phyloP scores from a whole-genome alignment of 2,113 vertebrate species.

The Sander vitreus region DNA sequence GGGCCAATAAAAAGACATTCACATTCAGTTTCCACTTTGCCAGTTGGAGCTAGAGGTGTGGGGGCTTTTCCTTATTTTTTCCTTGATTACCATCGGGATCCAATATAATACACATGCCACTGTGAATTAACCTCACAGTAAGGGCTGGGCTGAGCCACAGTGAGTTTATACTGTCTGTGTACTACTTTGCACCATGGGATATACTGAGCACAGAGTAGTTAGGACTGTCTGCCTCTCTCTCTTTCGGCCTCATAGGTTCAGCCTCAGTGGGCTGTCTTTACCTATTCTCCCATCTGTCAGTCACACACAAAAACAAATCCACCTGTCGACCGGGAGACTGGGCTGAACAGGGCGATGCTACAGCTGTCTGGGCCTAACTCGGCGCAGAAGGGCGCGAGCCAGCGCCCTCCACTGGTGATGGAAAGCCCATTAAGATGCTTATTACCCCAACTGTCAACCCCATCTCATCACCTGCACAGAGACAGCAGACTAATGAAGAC shows the following conservation, averaged over 20 bases:
- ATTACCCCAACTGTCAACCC: constrained; percentile 75
- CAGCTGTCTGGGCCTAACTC: constrained; percentile 75
- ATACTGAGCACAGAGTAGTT: constrained; percentile 70
- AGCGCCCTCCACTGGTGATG: constrained; percentile 81
- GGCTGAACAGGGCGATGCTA: constrained; percentile 63
- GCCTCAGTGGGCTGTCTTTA: constrained; percentile 84
- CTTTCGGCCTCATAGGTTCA: constrained; percentile 79
- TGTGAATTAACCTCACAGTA: constrained; percentile 68
- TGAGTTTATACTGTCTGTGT: constrained; percentile 65
- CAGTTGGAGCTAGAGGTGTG: constrained; percentile 14
- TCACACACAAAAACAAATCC: constrained; percentile 84
- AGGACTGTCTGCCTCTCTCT: constrained; percentile 71
- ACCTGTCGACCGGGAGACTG: constrained; percentile 79
- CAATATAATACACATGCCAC: constrained; percentile 75
- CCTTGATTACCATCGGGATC: constrained; percentile 73
- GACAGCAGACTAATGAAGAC: constrained; percentile 70
- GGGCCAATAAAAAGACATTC: constrained; percentile 37
- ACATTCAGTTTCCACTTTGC: constrained; percentile 29
- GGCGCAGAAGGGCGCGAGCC: constrained; percentile 54
- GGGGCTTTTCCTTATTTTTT: constrained; percentile 66
- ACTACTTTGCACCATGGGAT: constrained; percentile 58
- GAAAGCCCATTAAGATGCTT: constrained; percentile 78
- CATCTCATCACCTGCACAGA: constrained; percentile 69
- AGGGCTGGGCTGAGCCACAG: constrained; percentile 40
- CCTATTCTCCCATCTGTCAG: constrained; percentile 83